Conservation (phyloP, 2,888 invertebrate genomes). For the Cheiracanthium punctorium region DNA sequence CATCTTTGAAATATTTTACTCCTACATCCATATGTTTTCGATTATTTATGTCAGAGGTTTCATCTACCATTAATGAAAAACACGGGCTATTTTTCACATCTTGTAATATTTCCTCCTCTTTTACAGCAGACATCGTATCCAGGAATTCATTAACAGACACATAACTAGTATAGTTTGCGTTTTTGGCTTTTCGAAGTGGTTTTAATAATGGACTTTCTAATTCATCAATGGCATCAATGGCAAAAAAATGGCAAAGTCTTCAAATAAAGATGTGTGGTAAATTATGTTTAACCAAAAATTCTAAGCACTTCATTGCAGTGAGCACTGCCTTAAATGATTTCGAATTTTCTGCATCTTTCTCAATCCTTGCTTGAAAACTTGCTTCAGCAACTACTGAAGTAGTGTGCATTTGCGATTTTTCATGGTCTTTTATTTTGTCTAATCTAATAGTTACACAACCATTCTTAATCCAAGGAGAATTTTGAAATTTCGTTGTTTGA, state of each 20-base stretch:
- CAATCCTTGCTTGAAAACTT: too few relatives aligned
- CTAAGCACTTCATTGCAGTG: constrained; percentile 2
- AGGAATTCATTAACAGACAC: background rate
- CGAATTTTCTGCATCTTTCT: background rate
- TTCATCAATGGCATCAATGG: constrained; percentile 6
- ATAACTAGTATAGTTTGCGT: constrained; percentile 9
- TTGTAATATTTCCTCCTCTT: constrained; percentile 13
- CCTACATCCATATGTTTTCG: background rate
- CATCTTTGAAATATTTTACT: background rate
- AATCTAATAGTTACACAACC: too few relatives aligned
- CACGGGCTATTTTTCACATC: constrained; percentile 1
- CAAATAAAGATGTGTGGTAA: background rate
- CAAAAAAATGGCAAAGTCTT: background rate
- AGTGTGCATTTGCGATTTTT: too few relatives aligned
- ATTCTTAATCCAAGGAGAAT: too few relatives aligned
- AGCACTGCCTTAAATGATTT: background rate
- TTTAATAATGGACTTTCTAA: constrained; percentile 12
- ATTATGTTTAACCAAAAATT: constrained; percentile 3
- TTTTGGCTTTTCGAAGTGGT: too few relatives aligned
- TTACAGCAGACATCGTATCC: background rate
- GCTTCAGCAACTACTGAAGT: too few relatives aligned
- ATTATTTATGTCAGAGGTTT: background rate
- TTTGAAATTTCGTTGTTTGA: too few relatives aligned
- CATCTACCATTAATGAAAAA: too few relatives aligned
- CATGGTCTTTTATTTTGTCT: too few relatives aligned